These are phyloP conservation scores for Alouatta palliata DNA, from an alignment of 2,113 vertebrate species.

Conservation along the genomic window DNA sequence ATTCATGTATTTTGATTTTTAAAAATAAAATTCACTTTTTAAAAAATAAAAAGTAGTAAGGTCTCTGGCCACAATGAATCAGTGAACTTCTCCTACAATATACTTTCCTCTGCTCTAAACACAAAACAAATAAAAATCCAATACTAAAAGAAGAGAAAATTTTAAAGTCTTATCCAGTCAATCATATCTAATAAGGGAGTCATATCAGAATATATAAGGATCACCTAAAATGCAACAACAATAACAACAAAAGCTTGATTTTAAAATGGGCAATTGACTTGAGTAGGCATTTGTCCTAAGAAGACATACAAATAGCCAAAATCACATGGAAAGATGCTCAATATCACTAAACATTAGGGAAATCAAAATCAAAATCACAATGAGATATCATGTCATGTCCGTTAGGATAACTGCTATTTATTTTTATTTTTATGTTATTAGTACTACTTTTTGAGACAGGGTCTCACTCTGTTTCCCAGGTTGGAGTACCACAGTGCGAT, in stretches of 20 bases:
- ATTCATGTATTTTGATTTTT: not conserved
- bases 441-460: too few species aligned
- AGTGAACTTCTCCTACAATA: not conserved
- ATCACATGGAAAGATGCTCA: not conserved
- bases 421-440: too few species aligned
- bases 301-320: not conserved
- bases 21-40: not conserved
- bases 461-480: too few species aligned
- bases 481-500: too few species aligned
- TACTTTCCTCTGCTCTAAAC: not conserved
- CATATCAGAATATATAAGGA: not conserved
- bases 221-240: not conserved
- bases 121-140: not conserved
- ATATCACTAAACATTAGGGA: not conserved
- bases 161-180: not conserved
- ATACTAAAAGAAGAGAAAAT: not conserved
- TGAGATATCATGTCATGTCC: not conserved
- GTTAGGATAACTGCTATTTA: not conserved
- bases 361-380: not conserved
- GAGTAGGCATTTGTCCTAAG: not conserved
- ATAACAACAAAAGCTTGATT: not conserved
- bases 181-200: not conserved
- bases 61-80: not conserved
- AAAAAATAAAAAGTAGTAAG: not conserved
- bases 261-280: not conserved